phyloP scores from a whole-genome alignment of 2,888 invertebrate species.

The Eupithecia centaureata region DNA sequence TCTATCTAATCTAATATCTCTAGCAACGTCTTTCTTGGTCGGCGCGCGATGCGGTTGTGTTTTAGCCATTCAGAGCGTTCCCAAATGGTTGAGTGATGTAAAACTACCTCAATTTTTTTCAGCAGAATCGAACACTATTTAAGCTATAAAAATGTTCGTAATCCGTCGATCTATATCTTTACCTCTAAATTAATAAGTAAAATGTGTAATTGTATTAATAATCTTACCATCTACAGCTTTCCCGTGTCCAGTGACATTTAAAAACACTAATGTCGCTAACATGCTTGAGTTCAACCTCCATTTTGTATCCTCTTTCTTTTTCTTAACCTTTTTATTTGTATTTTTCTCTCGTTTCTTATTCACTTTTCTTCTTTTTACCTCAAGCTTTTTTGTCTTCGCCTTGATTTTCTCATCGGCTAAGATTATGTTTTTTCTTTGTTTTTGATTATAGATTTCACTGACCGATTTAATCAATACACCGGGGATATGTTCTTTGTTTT shows the following conservation, averaged over 20 bases:
- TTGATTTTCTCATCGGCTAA: neutral
- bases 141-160: no score
- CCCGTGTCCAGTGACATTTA: slow-evolving; percentile 63
- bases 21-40: no score
- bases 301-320: slow-evolving; percentile 49
- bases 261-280: slow-evolving; percentile 66
- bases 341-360: neutral
- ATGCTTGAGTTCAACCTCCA: slow-evolving; percentile 62
- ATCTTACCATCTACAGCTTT: slow-evolving; percentile 52
- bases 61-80: no score
- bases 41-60: no score
- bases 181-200: no score
- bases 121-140: no score
- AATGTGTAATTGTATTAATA: no score
- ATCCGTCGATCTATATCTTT: no score
- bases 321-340: slow-evolving; percentile 2
- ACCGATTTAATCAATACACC: neutral
- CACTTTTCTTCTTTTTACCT: slow-evolving; percentile 3
- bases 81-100: no score
- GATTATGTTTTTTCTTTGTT: neutral
- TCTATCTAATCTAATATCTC: no score
- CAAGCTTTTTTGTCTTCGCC: neutral
- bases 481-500: neutral
- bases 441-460: neutral
- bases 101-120: no score